Conservation (phyloP, 2,113 vertebrate genomes). For the Plotosus lineatus region DNA sequence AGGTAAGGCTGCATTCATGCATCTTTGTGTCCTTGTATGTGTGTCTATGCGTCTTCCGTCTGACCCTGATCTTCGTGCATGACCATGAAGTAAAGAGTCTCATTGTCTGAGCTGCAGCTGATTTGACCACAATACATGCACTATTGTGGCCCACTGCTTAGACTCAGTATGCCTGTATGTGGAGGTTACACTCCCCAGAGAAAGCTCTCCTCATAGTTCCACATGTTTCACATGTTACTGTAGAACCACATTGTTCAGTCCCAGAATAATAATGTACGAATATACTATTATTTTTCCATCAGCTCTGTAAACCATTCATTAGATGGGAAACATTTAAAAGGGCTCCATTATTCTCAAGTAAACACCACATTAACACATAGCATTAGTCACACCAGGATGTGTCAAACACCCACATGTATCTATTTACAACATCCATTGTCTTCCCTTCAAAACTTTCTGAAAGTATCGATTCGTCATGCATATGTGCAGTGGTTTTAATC, state of each 20-base stretch:
- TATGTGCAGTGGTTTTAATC: background rate
- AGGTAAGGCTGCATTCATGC: constrained; percentile 69
- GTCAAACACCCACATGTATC: background rate
- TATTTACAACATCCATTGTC: constrained; percentile 17
- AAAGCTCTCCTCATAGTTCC: constrained; percentile 32
- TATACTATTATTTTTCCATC: constrained; percentile 17
- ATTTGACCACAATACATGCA: constrained; percentile 19
- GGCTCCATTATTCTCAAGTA: background rate
- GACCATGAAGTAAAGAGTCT: constrained; percentile 51
- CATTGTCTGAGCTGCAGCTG: constrained; percentile 49
- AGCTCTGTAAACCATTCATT: constrained; percentile 34
- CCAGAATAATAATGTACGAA: background rate
- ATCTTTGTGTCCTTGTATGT: constrained; percentile 47
- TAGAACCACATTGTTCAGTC: constrained; percentile 22
- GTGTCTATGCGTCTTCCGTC: constrained; percentile 43
- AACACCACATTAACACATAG: constrained; percentile 7
- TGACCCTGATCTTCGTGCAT: constrained; percentile 53
- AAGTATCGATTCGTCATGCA: constrained; percentile 8
- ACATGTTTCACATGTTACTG: constrained; percentile 12
- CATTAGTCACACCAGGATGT: constrained; percentile 15
- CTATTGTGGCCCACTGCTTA: constrained; percentile 34
- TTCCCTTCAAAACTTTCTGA: constrained; percentile 15
- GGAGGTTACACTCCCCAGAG: constrained; percentile 37
- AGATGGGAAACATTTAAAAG: constrained; percentile 8
- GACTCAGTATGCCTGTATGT: constrained; percentile 22